Conservation (phyloP, 2,888 invertebrate species). For the Cryptus viduatorius region DNA sequence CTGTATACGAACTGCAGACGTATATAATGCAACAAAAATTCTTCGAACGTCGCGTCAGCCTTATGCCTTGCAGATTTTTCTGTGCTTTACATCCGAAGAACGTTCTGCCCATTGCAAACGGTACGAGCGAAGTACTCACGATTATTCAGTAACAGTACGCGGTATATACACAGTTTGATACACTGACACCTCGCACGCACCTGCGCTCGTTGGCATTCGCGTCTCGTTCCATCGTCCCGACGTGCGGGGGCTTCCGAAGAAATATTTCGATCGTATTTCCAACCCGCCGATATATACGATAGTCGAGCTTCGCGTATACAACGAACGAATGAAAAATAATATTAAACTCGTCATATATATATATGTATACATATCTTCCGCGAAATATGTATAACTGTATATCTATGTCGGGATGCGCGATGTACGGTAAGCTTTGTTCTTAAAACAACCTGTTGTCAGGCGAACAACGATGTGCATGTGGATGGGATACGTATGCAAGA, state of each 20-base stretch:
- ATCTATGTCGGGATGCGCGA: slow-evolving; percentile 20
- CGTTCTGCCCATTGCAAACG: slow-evolving; percentile 3
- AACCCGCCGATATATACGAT: slow-evolving; percentile 13
- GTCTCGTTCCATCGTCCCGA: not conserved
- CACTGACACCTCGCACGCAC: slow-evolving; percentile 25
- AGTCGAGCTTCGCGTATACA: not conserved
- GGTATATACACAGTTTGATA: slow-evolving; percentile 10
- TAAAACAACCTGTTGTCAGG: slow-evolving; percentile 39
- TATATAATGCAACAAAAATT: not conserved
- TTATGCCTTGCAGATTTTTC: not conserved
- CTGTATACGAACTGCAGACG: not conserved
- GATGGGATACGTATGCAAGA: not conserved
- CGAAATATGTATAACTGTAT: slow-evolving; percentile 41
- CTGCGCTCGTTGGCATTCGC: not conserved
- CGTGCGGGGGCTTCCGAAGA: not conserved
- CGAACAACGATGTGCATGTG: not conserved
- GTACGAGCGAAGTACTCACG: not conserved
- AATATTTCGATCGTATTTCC: slow-evolving; percentile 22
- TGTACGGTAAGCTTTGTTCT: slow-evolving; percentile 27
- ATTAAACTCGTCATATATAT: not conserved
- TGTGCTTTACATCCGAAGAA: not conserved
- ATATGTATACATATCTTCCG: slow-evolving; percentile 10
- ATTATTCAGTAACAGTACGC: slow-evolving; percentile 14
- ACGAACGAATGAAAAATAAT: slow-evolving; percentile 6
- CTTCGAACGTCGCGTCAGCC: not conserved